phyloP scores from a whole-genome alignment of 2,797 vertebrate genomes.

The Acipenser oxyrinchus region DNA sequence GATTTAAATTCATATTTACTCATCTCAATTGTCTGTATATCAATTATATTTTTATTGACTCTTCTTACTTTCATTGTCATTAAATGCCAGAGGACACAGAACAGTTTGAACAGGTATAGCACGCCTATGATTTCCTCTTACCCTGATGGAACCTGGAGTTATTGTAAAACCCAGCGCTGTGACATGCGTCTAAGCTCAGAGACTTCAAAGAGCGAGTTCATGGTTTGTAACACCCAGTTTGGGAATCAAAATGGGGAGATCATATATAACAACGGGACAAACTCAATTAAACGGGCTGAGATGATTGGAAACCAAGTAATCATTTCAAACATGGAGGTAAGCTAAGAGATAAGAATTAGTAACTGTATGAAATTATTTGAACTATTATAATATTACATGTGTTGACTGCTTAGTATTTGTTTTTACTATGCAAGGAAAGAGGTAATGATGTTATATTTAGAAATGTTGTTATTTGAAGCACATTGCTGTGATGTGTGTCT shows the following conservation, averaged over 20 bases:
- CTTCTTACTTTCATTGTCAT: conserved; percentile 41
- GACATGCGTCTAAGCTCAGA: conserved; percentile 50
- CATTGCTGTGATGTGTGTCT: neutral
- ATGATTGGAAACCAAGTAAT: conserved; percentile 16
- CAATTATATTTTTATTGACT: conserved; percentile 44
- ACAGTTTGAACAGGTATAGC: conserved; percentile 36
- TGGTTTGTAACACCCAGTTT: conserved; percentile 38
- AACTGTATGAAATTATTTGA: no score
- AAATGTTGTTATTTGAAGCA: neutral
- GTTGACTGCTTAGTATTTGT: no score
- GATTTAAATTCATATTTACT: conserved; percentile 43
- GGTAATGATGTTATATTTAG: no score
- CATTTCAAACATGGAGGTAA: conserved; percentile 29
- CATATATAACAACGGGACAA: conserved; percentile 31
- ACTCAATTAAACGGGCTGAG: conserved; percentile 19
- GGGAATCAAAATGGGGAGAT: conserved; percentile 35
- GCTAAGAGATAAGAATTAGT: neutral
- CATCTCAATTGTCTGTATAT: conserved; percentile 37
- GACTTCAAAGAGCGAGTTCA: conserved; percentile 45
- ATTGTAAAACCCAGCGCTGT: conserved; percentile 50
- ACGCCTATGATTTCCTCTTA: conserved; percentile 48
- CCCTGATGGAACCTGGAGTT: conserved; percentile 50
- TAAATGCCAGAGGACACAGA: conserved; percentile 44
- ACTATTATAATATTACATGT: no score
- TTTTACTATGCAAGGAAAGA: no score